Evolutionary conservation across 1,140 invertebrate genomes (phyloP).

Genomic region (Cephus cinctus): DNA sequence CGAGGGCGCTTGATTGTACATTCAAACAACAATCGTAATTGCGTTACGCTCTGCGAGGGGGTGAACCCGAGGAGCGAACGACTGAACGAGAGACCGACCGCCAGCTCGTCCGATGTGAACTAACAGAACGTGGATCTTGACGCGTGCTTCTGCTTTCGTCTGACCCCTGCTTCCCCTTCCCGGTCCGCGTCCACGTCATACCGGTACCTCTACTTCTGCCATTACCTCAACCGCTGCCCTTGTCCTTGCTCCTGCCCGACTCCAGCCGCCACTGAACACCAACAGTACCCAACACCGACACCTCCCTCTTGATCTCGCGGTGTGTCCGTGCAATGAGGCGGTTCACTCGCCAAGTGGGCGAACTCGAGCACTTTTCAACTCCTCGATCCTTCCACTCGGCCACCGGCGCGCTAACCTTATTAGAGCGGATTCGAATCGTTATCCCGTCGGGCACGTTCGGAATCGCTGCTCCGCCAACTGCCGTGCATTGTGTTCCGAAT

Average conservation of each 20-base stretch:
- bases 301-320: too few species aligned
- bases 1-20: slow-evolving; percentile 59
- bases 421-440: slow-evolving; percentile 34
- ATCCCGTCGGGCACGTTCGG: slow-evolving; percentile 32
- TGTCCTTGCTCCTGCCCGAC: too few species aligned
- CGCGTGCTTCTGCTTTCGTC: slow-evolving; percentile 11
- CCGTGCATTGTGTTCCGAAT: too few species aligned
- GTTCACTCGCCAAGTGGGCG: slow-evolving; percentile 29
- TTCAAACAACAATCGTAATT: slow-evolving; percentile 60
- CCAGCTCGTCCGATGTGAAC: slow-evolving; percentile 18
- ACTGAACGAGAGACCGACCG: not conserved
- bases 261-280: too few species aligned
- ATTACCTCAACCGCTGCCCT: too few species aligned
- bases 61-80: not conserved
- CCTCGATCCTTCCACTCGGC: slow-evolving; percentile 15
- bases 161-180: slow-evolving; percentile 14
- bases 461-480: not conserved
- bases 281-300: too few species aligned
- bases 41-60: slow-evolving; percentile 45
- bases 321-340: too few species aligned
- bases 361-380: slow-evolving; percentile 26
- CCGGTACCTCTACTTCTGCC: too few species aligned
- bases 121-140: slow-evolving; percentile 15
- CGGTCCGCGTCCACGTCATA: too few species aligned
- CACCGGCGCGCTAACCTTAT: slow-evolving; percentile 32